These are phyloP conservation scores for Hipparchia semele DNA, from an alignment of 2,888 invertebrate genomes.

Conservation along the genomic window DNA sequence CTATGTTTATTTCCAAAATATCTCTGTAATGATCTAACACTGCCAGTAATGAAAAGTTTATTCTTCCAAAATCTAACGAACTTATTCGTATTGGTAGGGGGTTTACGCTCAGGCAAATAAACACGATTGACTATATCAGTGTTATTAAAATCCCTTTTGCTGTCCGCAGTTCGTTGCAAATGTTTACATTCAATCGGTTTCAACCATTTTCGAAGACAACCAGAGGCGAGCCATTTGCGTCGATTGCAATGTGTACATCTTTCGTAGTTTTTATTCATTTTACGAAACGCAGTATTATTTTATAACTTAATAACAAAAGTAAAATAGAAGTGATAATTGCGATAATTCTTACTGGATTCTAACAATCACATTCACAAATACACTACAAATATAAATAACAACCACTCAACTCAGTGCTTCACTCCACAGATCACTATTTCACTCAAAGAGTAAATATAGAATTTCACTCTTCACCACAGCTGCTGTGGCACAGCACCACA, in stretches of 20 bases:
- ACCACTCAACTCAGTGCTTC: too few species aligned
- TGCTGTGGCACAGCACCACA: too few species aligned
- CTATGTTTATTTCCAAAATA: constrained; percentile 70
- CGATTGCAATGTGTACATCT: constrained; percentile 75
- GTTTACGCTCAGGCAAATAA: constrained; percentile 68
- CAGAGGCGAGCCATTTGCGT: constrained; percentile 75
- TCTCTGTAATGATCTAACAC: constrained; percentile 72
- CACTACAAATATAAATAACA: too few species aligned
- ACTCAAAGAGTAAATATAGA: too few species aligned
- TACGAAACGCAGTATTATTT: constrained; percentile 18
- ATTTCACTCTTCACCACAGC: too few species aligned
- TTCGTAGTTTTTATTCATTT: constrained; percentile 78
- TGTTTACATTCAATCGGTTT: constrained; percentile 81
- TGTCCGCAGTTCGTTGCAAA: constrained; percentile 73
- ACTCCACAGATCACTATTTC: too few species aligned
- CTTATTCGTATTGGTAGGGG: constrained; percentile 67
- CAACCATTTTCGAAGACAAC: constrained; percentile 77
- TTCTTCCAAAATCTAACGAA: constrained; percentile 79
- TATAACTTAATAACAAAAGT: too few species aligned
- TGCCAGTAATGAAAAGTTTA: constrained; percentile 72
- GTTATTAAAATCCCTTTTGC: constrained; percentile 70
- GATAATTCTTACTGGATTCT: too few species aligned
- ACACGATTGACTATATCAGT: constrained; percentile 72
- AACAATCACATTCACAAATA: too few species aligned
- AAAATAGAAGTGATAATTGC: too few species aligned